A percentile compares a stretch with the other conserved stretches of the same genome.
These are phyloP conservation scores for Cryptotermes secundus DNA, from an alignment of 1,140 invertebrate species.

Conservation along the genomic window DNA sequence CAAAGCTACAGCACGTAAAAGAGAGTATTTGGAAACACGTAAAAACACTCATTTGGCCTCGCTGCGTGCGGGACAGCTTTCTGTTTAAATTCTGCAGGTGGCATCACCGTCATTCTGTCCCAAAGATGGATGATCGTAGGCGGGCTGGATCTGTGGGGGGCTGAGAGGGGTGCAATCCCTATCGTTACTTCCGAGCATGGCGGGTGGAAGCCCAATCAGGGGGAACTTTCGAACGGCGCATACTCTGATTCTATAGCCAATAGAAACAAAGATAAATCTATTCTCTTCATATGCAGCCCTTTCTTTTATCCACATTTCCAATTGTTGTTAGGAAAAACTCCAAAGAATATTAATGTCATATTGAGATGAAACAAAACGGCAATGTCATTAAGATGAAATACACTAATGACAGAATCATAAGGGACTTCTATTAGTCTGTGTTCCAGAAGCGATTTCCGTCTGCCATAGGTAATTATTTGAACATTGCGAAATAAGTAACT, in stretches of 20 bases:
- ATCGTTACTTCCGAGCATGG: not conserved
- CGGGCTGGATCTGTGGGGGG: not conserved
- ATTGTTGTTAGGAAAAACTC: not conserved
- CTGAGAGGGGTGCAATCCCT: not conserved
- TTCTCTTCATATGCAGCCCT: not conserved
- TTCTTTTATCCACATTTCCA: not conserved
- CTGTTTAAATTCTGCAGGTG: conserved; percentile 3
- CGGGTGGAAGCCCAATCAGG: conserved; percentile 26
- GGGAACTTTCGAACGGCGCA: conserved; percentile 21
- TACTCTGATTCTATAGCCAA: conserved; percentile 1
- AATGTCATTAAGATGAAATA: too few species aligned
- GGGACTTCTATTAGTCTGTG: too few species aligned
- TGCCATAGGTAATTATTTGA: too few species aligned
- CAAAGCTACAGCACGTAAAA: too few species aligned
- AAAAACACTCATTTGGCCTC: not conserved
- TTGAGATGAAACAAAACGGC: not conserved
- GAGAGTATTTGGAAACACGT: too few species aligned
- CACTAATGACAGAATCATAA: too few species aligned
- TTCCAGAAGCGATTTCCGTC: too few species aligned
- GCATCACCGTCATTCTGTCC: not conserved
- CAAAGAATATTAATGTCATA: not conserved
- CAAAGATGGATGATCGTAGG: too few species aligned
- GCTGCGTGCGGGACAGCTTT: not conserved
- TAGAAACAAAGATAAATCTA: not conserved
- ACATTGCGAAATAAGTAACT: too few species aligned